These are phyloP conservation scores for Eptesicus fuscus DNA, from an alignment of 2,113 vertebrate species.

Conservation along the genomic window DNA sequence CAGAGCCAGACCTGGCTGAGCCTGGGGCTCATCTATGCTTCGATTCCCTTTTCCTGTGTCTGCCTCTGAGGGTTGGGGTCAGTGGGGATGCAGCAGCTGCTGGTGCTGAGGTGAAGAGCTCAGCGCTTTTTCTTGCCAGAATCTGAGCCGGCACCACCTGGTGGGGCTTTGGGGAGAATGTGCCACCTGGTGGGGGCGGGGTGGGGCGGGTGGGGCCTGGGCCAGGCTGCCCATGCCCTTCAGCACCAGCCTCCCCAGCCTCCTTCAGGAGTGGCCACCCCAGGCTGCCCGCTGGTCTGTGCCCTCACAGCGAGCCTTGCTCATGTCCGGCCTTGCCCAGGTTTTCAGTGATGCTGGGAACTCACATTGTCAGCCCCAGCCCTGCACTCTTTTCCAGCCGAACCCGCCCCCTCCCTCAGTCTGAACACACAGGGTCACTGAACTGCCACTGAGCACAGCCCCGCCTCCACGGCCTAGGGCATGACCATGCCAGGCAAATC, in stretches of 20 bases:
- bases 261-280: not conserved
- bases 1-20: not conserved
- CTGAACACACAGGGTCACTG: not conserved
- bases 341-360: not conserved
- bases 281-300: not conserved
- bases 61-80: not conserved
- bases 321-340: not conserved
- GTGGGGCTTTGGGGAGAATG: slow-evolving; percentile 17
- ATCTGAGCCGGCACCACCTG: slow-evolving; percentile 34
- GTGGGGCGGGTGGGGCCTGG: not conserved
- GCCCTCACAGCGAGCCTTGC: not conserved
- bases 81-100: slow-evolving; percentile 28
- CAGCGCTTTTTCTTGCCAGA: slow-evolving; percentile 37
- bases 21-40: not conserved
- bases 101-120: not conserved
- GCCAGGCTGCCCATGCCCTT: not conserved
- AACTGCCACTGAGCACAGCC: not conserved
- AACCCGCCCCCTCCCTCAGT: not conserved
- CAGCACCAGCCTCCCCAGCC: not conserved
- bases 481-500: too few relatives aligned
- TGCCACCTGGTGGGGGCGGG: not conserved
- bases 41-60: not conserved
- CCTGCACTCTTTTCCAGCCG: not conserved
- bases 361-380: not conserved
- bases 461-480: not conserved